A percentile compares a stretch with the other conserved stretches of the same genome.
phyloP scores from a whole-genome alignment of 2,888 invertebrate species.

The Yponomeuta cagnagella region DNA sequence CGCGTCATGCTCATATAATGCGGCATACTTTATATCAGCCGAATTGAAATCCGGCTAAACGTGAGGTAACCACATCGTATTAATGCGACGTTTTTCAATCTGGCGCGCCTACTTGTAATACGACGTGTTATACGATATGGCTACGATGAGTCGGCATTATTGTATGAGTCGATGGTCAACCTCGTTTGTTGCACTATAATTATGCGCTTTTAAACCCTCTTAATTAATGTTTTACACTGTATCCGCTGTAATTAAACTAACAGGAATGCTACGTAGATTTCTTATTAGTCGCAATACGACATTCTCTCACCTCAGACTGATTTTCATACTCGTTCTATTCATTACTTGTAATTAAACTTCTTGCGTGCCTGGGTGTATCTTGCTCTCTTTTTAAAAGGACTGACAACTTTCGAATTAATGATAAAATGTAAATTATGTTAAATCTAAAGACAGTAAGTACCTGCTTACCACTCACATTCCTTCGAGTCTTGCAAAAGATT shows the following conservation, averaged over 20 bases:
- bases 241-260: background rate
- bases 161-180: background rate
- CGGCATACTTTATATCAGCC: too few relatives aligned
- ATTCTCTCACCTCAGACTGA: background rate
- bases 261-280: background rate
- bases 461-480: too few relatives aligned
- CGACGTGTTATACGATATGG: too few relatives aligned
- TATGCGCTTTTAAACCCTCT: background rate
- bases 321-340: slow-evolving; percentile 1
- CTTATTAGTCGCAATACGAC: background rate
- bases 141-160: background rate
- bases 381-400: background rate
- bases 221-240: background rate
- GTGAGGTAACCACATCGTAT: too few relatives aligned
- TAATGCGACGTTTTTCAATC: too few relatives aligned
- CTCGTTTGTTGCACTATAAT: background rate
- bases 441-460: too few relatives aligned
- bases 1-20: too few relatives aligned
- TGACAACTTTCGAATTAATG: background rate
- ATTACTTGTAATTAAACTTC: background rate
- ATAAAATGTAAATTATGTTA: background rate
- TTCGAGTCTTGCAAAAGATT: too few relatives aligned
- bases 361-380: background rate
- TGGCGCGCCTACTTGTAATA: too few relatives aligned
- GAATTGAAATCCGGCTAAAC: too few relatives aligned